Base-by-base conservation (phyloP, 2,797 vertebrate genomes). In the Kryptolebias ocellatus region DNA sequence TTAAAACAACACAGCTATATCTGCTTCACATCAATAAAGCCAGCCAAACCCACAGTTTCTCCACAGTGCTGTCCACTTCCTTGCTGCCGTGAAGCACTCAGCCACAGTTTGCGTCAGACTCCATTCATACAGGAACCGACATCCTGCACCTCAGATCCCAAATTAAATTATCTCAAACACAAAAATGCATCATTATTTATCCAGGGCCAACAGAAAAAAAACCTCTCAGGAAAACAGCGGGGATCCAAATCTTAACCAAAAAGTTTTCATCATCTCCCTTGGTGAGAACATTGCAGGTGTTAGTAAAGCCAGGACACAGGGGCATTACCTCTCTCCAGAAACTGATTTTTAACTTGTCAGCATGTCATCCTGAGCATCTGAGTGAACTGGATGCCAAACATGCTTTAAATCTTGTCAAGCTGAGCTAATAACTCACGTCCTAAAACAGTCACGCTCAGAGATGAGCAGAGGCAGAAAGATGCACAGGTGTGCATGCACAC, bases 141-240 rank as follows among this genome's bases (percentile, higher is more conserved):
- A 65, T 76, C 67, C 67, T 69, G 70, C 68, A 7, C 54, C 67
- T 66, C 49, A 9, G 44, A 59, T 53, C 56, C 44, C 58, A 81
- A 67, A 67, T 70, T 17, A 49, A 64, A 79, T 74, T 24, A 51
- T 58, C 42, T 64, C 51, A 60, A 70, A 62, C 64, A 64, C 61
- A 80, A 70, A 78, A 58, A 83, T 61, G 57, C 56, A 62, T 77
- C 67, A 28, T 29, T 61, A 60, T 71, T 71, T 0, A 1, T 56
- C 31, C 60, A 18, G 51, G 47, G 55, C 60, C 54, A 39, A 34
- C 39, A 9, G 24, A 56, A 47, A 52, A 58, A 64, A 29, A 64
- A 29, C 54, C 49, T 72, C 56, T 24, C 63, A n/a, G 52, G 60
- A 63, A 62, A 53, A 67, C 56, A 49, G 15, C 44, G 31, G 52